Conservation (phyloP, 2,888 invertebrate genomes). For the Macrosoma leucophasiata region DNA sequence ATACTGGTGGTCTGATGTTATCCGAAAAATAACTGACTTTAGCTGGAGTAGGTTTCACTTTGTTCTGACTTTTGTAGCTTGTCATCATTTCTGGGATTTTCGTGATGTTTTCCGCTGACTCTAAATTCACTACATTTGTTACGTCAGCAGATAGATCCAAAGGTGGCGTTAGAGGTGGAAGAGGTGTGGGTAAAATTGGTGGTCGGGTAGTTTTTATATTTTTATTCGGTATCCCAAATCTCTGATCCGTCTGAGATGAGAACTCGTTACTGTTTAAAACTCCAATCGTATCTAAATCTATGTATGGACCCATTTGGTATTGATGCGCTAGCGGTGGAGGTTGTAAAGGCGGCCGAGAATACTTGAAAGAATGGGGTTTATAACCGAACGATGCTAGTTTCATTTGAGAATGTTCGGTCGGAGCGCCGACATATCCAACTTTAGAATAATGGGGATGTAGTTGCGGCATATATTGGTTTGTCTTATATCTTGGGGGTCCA, state of each 20-base stretch:
- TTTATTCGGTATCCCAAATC: slow-evolving; percentile 37
- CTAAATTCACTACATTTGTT: slow-evolving; percentile 31
- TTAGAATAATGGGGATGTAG: slow-evolving; percentile 42
- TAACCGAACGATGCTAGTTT: slow-evolving; percentile 43
- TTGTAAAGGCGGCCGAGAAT: slow-evolving; percentile 39
- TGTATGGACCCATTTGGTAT: slow-evolving; percentile 9
- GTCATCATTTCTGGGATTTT: slow-evolving; percentile 39
- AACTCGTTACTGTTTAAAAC: too few relatives aligned
- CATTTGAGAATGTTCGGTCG: slow-evolving; percentile 43
- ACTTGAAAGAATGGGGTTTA: slow-evolving; percentile 42
- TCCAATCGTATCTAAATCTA: too few relatives aligned
- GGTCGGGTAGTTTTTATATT: slow-evolving; percentile 48
- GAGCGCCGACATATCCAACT: slow-evolving; percentile 38
- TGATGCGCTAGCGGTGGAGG: slow-evolving; percentile 35
- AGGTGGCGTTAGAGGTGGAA: slow-evolving; percentile 25
- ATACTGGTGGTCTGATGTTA: slow-evolving; percentile 58
- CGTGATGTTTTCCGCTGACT: slow-evolving; percentile 38
- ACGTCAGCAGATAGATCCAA: slow-evolving; percentile 39
- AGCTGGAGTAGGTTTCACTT: slow-evolving; percentile 33
- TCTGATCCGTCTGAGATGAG: slow-evolving; percentile 38
- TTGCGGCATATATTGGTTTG: slow-evolving; percentile 33
- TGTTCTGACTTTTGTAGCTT: slow-evolving; percentile 37
- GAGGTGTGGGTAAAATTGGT: slow-evolving; percentile 50
- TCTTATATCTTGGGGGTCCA: slow-evolving; percentile 36
- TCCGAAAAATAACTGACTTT: slow-evolving; percentile 53